Evolutionary conservation across 1,140 invertebrate species (phyloP), one percentile per base, ranked within the genome.

Genomic region (Meloidogyne exigua): DNA sequence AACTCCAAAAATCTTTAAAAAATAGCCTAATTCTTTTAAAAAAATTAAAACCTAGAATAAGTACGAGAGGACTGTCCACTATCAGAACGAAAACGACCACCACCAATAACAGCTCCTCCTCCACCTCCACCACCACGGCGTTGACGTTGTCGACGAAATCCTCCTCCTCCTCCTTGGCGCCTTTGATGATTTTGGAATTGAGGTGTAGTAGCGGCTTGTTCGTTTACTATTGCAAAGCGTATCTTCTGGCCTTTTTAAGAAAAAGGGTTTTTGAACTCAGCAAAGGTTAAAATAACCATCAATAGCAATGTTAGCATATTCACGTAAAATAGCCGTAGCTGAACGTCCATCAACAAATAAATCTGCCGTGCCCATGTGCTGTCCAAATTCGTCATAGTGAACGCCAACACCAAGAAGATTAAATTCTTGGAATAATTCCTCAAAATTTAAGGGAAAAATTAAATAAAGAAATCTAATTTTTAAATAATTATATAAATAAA

Each of bases 341-440:
- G 77, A 79, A 5, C 23, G 76, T 42, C 62, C 62, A 26, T 72
- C 69, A 4, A 72, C 78, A 36, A 79, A 79, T 32, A 79, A 49
- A 49, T 79, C 78, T 15, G 77, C 77, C 3, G 77, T 79, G 11
- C 77, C 77, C 69, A 79, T 28, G 36, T 79, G 77, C 11, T 25
- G 15, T n/a, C 66, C 77, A 44, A 62, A 36, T 57, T 79, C 77
- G 21, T 79, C 77, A 63, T 79, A 79, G 21, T 79, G 77, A 64
- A 79, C 77, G 21, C 79, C 67, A 39, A 79, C 77, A 15, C 77
- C 77, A 25, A 68, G 69, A 13, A 79, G 67, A 44, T 78, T 69
- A 65, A 79, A 79, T n/a, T 79, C 77, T 79, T 79, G 76, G 69
- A 79, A 79, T 15, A 79, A 79, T 28, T 79, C 77, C 77, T 79